Evolutionary conservation across 2,113 vertebrate genomes (phyloP), one percentile per base, ranked within the genome.

Genomic region (western clawed frog (Xenopus tropicalis)): DNA sequence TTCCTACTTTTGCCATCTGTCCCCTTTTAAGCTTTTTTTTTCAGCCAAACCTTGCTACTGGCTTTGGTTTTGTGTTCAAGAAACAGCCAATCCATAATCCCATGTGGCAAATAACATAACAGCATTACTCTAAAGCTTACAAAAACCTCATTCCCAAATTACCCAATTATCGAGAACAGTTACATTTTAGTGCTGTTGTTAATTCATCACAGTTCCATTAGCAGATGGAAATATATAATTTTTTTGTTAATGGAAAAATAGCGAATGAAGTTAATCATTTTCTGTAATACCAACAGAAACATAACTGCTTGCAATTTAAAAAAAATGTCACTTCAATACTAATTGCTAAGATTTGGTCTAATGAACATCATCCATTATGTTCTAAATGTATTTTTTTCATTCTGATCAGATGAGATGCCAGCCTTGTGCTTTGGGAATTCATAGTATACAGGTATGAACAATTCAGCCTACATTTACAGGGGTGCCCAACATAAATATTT

Each of bases 141-240:
- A 76, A 70, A 70, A 69, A 75, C 70, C 21, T n/a, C 17, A 1
- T 51, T 81, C 77, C 65, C 13, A 78, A 77, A 81, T 77, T 56
- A 77, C 48, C 79, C 78, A 44, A 72, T 72, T 71, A 71, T 71
- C 62, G 72, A 78, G 74, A 77, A 78, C 74, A 70, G 74, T 72
- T 57, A 25, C 21, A 56, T 71, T 81, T 44, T 37, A 42, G 51
- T 69, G 21, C 63, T 74, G 66, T 63, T 78, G 62, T 67, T 72
- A 75, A 65, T 82, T 82, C 65, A 73, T 80, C 72, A 77, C 29
- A 42, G 58, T 66, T 77, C 54, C n/a, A 70, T 81, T 78, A 72
- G 51, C 77, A 80, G 77, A 80, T 80, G 70, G 65, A n/a, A 80
- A 58, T 63, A 69, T 78, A 76, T 48, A 71, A 80, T 70, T 57